Conservation (phyloP, 2,113 vertebrate species). For the Turnix velox region DNA sequence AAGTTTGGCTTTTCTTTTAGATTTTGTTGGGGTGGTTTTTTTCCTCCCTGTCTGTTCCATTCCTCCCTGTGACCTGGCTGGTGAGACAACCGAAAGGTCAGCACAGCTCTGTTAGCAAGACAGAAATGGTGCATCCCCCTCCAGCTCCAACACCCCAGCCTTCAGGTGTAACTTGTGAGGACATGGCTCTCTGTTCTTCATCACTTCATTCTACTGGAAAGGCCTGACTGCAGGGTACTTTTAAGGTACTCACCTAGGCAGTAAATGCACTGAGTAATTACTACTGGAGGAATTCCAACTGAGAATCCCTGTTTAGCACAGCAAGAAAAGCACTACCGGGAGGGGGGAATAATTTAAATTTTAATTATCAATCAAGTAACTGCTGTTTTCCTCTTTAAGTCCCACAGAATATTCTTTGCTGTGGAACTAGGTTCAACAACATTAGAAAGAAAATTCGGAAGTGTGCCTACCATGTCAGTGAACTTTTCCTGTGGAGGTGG, state of each 20-base stretch:
- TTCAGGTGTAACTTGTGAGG: not conserved
- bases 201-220: not conserved
- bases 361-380: not conserved
- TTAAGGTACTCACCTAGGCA: not conserved
- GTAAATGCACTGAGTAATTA: not conserved
- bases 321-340: not conserved
- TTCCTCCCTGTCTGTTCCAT: not conserved
- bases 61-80: not conserved
- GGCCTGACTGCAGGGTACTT: not conserved
- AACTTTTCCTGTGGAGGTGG: not conserved
- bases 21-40: not conserved
- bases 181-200: not conserved
- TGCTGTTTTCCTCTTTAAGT: not conserved
- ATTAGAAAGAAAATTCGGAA: not conserved
- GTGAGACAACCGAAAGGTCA: not conserved
- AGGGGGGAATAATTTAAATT: not conserved
- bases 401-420: not conserved
- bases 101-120: not conserved
- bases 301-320: not conserved
- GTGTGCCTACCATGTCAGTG: not conserved
- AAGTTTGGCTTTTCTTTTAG: not conserved
- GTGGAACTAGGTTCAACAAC: not conserved
- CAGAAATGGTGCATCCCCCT: not conserved
- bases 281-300: not conserved
- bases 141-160: not conserved